Evolutionary conservation across 2,888 invertebrate genomes (phyloP).

Genomic region (Dyspetes luteomarginatus): DNA sequence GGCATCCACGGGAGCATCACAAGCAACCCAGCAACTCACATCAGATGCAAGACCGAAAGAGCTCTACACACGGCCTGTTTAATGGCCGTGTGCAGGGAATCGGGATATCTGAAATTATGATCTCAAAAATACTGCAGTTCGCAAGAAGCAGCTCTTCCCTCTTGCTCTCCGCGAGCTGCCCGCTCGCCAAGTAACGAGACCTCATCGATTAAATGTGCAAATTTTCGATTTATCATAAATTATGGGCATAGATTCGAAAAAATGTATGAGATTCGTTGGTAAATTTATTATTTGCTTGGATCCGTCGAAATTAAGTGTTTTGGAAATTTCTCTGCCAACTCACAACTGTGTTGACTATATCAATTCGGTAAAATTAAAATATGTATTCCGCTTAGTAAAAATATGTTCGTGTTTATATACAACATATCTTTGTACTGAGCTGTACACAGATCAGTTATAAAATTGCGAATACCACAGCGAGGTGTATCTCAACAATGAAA

Average conservation of each 20-base stretch:
- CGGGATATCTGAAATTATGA: conserved; percentile 83
- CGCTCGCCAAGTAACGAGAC: conserved; percentile 60
- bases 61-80: conserved; percentile 58
- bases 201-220: conserved; percentile 67
- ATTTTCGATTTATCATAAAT: conserved; percentile 63
- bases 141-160: conserved; percentile 36
- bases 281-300: conserved; percentile 21
- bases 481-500: background rate
- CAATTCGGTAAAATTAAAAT: background rate
- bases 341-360: too few relatives aligned
- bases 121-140: conserved; percentile 77
- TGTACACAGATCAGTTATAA: too few relatives aligned
- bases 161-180: conserved; percentile 21
- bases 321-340: too few relatives aligned
- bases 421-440: too few relatives aligned
- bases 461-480: background rate
- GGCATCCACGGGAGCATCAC: conserved; percentile 77
- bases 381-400: too few relatives aligned
- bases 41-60: conserved; percentile 50
- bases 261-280: conserved; percentile 32
- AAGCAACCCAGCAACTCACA: conserved; percentile 55
- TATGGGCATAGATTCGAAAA: conserved; percentile 26
- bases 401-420: too few relatives aligned
- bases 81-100: conserved; percentile 70
- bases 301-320: too few relatives aligned